Conservation (phyloP, 2,113 vertebrate genomes). For the Ariopsis seemanni region DNA sequence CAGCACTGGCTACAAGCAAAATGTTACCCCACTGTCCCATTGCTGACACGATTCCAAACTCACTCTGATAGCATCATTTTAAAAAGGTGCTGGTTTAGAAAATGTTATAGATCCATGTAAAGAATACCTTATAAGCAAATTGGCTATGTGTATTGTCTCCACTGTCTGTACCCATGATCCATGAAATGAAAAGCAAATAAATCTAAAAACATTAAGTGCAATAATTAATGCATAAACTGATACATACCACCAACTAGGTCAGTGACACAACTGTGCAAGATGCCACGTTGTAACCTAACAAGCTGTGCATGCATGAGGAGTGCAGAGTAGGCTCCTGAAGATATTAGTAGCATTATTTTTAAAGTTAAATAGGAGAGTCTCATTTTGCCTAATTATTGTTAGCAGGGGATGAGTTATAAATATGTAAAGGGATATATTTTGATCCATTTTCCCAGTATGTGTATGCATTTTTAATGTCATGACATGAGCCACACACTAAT, state of each 20-base stretch:
- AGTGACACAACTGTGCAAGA: neutral
- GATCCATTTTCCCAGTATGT: neutral
- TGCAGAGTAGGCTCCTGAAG: neutral
- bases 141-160: neutral
- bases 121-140: neutral
- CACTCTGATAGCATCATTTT: no score
- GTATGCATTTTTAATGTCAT: neutral
- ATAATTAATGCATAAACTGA: neutral
- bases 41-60: no score
- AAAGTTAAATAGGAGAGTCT: neutral
- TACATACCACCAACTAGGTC: neutral
- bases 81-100: neutral
- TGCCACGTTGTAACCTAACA: neutral
- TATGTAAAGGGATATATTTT: neutral
- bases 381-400: neutral
- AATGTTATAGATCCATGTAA: neutral
- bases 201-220: neutral
- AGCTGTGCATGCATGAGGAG: neutral
- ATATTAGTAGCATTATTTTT: neutral
- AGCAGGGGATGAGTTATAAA: neutral
- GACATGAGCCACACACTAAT: neutral
- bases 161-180: neutral
- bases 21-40: no score
- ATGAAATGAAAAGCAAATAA: neutral
- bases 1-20: no score